Percentiles rank a stretch among this genome's conserved stretches.
These are phyloP conservation scores for Atta texana DNA, from an alignment of 1,140 invertebrate genomes.

Conservation along the genomic window DNA sequence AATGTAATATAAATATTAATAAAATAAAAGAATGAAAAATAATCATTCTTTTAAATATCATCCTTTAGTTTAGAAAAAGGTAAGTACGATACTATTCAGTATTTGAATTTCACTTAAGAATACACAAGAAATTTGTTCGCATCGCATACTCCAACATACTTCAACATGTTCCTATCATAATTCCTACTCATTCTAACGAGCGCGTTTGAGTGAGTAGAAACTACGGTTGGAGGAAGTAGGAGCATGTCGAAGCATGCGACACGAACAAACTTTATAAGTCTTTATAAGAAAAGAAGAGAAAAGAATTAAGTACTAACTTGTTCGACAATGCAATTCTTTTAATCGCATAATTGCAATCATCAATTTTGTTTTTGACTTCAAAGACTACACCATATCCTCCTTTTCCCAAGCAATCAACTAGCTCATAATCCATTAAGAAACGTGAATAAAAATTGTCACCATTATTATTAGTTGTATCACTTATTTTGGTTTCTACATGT, in stretches of 20 bases:
- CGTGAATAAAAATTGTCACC: conserved; percentile 88
- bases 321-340: conserved; percentile 96
- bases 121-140: neutral
- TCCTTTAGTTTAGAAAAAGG: neutral
- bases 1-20: neutral
- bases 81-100: neutral
- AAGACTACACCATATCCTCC: conserved; percentile 99
- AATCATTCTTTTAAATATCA: neutral
- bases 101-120: conserved; percentile 22
- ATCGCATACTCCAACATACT: too few species aligned
- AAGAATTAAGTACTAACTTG: conserved; percentile 87
- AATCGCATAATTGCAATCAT: conserved; percentile 97
- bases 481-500: conserved; percentile 81
- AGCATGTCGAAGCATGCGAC: too few species aligned
- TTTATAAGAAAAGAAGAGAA: neutral
- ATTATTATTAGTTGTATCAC: conserved; percentile 63
- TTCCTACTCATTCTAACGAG: too few species aligned
- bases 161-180: too few species aligned
- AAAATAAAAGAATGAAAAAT: neutral
- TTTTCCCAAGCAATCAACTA: conserved; percentile 93
- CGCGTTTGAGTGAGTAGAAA: too few species aligned
- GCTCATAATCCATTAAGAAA: conserved; percentile 95
- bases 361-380: conserved; percentile 97
- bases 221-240: too few species aligned
- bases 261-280: neutral